Base-by-base conservation (phyloP, 2,113 vertebrate genomes). In the Plecturocebus donacophilus region DNA sequence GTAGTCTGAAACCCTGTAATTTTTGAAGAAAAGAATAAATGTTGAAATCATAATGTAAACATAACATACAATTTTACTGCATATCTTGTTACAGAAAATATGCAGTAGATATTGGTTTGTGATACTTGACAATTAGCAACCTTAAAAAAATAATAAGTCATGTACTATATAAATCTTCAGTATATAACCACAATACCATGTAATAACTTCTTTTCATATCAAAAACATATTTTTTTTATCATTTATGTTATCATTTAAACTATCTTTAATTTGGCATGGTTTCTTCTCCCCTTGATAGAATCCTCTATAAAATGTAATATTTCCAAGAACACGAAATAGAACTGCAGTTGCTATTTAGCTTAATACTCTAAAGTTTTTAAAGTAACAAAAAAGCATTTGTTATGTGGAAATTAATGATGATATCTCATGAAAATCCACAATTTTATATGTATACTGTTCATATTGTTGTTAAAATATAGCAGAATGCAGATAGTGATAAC, bases 401-500 rank as follows among this genome's bases (percentile, higher is more conserved):
- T 98, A 30, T 97, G 84, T 96, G 93, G 94, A 98, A 98, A 98
- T 98, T 98, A 98, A 98, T 98, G 98, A 98, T 98, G 85, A 45
- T 98, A 98, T 98, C 98, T 97, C 83, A 90, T 70, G 58, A 84
- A 98, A 98, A 98, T 84, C 92, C 96, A 97, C 83, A 79, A 96
- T 97, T 96, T 95, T 93, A 86, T 96, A 94, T 94, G 81, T 95
- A 96, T 95, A 97, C 93, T 97, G 76, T 95, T 98, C 91, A 96
- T 97, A 98, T 97, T 95, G 91, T 98, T 98, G 96, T 97, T 98
- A 98, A 98, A 98, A 98, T 97, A 98, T 91, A 98, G 97, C 97
- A 96, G 92, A 97, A 94, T 98, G 66, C 96, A 98, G 97, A 98
- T 98, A 98, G 97, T 96, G 97, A 98, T 98, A 98, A 96, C 79